A percentile compares a stretch with the other conserved stretches of the same genome.
Conservation (phyloP, 2,113 vertebrate species). For the Tenrec ecaudatus region DNA sequence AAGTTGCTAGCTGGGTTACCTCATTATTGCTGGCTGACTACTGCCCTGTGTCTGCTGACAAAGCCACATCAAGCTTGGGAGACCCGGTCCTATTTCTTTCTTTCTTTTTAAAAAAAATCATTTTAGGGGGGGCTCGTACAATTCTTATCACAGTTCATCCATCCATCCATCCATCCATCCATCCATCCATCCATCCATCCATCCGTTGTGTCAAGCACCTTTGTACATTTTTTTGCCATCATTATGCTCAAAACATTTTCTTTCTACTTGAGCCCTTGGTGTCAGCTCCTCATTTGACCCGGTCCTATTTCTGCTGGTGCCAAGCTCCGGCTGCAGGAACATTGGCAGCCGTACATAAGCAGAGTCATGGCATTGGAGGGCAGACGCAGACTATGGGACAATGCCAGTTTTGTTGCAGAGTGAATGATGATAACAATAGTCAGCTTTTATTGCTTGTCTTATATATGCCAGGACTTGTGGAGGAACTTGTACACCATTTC, state of each 20-base stretch:
- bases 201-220: too few relatives aligned
- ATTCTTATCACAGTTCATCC: too few relatives aligned
- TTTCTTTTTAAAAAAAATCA: too few relatives aligned
- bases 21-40: neutral
- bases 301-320: neutral
- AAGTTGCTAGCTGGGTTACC: neutral
- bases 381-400: neutral
- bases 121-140: too few relatives aligned
- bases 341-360: neutral
- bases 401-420: neutral
- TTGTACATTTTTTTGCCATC: too few relatives aligned
- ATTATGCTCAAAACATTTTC: too few relatives aligned
- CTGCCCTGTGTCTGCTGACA: neutral
- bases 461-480: neutral
- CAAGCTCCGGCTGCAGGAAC: conserved; percentile 40
- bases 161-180: too few relatives aligned
- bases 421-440: neutral
- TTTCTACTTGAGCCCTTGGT: too few relatives aligned
- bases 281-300: too few relatives aligned
- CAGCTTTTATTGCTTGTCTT: neutral
- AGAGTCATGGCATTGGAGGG: neutral
- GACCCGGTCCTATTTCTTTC: neutral
- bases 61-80: neutral
- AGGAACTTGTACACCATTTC: neutral
- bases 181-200: too few relatives aligned